A percentile compares a stretch with the other conserved stretches of the same genome.
Conservation (phyloP, 1,140 invertebrate species). For the Subanguina moxae region DNA sequence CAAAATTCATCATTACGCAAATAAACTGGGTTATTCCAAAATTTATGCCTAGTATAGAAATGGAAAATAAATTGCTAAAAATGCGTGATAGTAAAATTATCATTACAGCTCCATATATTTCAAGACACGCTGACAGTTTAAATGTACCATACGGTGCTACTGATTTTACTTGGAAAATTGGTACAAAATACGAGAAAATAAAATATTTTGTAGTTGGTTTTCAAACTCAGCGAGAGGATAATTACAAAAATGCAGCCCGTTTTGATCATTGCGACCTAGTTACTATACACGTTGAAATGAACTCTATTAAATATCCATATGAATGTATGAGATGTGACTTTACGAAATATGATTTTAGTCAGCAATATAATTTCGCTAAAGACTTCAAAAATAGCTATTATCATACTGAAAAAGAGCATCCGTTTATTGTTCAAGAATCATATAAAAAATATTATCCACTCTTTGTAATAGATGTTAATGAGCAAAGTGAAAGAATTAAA, state of each 20-base stretch:
- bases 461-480: constrained; percentile 34
- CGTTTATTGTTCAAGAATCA: constrained; percentile 37
- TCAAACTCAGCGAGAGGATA: constrained; percentile 31
- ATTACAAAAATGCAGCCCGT: constrained; percentile 33
- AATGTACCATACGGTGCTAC: constrained; percentile 29
- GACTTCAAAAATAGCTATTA: constrained; percentile 41
- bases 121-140: constrained; percentile 37
- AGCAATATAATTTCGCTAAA: constrained; percentile 41
- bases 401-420: constrained; percentile 28
- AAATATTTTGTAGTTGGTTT: constrained; percentile 39
- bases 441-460: constrained; percentile 36
- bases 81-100: constrained; percentile 31
- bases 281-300: constrained; percentile 35
- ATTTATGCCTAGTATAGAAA: constrained; percentile 29
- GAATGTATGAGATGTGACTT: constrained; percentile 43
- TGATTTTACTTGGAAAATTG: constrained; percentile 42
- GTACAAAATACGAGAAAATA: constrained; percentile 41
- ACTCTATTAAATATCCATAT: constrained; percentile 38
- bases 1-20: constrained; percentile 33
- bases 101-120: constrained; percentile 32
- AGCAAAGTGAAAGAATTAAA: constrained; percentile 41
- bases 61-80: constrained; percentile 39
- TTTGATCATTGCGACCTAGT: constrained; percentile 40
- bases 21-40: constrained; percentile 35
- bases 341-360: constrained; percentile 29